Conservation (phyloP, 2,113 vertebrate species). For the Octodon degus region DNA sequence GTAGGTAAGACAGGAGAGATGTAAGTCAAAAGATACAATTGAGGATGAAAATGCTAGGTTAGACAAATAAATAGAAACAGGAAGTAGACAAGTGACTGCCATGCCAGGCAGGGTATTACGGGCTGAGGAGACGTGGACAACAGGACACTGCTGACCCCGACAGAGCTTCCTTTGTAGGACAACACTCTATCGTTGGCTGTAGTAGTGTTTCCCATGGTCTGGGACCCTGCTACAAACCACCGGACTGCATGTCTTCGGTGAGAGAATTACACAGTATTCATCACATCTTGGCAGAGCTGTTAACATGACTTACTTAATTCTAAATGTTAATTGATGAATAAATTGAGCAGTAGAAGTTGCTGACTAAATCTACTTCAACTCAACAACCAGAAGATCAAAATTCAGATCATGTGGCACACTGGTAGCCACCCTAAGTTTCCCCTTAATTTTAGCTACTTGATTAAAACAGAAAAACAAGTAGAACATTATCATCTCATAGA, state of each 20-base stretch:
- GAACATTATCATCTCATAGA: not conserved
- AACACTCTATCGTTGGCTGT: not conserved
- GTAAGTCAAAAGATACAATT: not conserved
- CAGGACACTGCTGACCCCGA: not conserved
- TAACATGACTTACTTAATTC: not conserved
- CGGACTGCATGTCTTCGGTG: not conserved
- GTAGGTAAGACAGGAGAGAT: too few species aligned
- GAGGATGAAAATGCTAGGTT: not conserved
- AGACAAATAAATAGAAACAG: not conserved
- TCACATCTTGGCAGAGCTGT: not conserved
- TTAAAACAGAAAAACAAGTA: not conserved
- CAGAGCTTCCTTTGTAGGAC: not conserved
- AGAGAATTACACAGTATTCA: not conserved
- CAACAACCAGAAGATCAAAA: not conserved
- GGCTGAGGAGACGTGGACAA: not conserved
- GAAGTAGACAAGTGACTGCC: not conserved
- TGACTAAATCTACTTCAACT: not conserved
- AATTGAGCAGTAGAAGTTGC: not conserved
- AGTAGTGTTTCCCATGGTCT: not conserved
- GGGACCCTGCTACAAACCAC: not conserved
- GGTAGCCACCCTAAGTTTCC: not conserved
- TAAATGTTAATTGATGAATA: not conserved
- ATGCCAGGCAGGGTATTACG: fast-evolving
- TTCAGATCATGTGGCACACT: not conserved
- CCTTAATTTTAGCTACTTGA: not conserved